phyloP scores from a whole-genome alignment of 2,888 invertebrate genomes.

The Molorchus minor region DNA sequence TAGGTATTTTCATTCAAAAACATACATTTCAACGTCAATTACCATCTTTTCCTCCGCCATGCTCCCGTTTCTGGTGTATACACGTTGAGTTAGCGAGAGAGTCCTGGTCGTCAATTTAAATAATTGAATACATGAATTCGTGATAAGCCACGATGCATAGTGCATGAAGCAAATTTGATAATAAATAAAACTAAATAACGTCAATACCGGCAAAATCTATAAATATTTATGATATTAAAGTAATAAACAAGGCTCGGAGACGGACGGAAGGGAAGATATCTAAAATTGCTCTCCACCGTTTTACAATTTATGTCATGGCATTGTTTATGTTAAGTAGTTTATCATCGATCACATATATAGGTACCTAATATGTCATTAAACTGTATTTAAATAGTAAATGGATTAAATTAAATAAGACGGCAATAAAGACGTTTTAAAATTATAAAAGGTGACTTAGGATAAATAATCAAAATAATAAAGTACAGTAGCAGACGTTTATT shows the following conservation, averaged over 20 bases:
- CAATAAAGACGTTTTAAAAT: conserved; percentile 37
- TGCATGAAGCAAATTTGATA: conserved; percentile 64
- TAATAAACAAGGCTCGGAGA: conserved; percentile 51
- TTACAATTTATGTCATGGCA: conserved; percentile 48
- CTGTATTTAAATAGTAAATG: conserved; percentile 39
- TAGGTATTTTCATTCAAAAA: conserved; percentile 51
- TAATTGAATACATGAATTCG: conserved; percentile 64
- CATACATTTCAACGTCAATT: conserved; percentile 55
- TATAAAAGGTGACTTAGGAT: conserved; percentile 38
- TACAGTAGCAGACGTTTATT: too few species aligned
- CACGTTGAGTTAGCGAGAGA: conserved; percentile 45
- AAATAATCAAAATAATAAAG: conserved; percentile 29
- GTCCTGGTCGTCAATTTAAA: conserved; percentile 61
- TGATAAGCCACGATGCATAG: conserved; percentile 63
- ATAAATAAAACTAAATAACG: conserved; percentile 64
- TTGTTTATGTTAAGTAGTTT: conserved; percentile 45
- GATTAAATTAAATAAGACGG: conserved; percentile 39
- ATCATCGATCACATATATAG: conserved; percentile 46
- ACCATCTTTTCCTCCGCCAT: conserved; percentile 57
- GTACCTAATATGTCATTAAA: conserved; percentile 46
- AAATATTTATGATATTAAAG: conserved; percentile 60
- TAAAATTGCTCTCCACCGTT: conserved; percentile 43
- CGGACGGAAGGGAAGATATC: conserved; percentile 44
- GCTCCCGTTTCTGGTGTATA: conserved; percentile 26
- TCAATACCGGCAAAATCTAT: conserved; percentile 58